Conservation (phyloP, 2,888 invertebrate species). For the Cryptocephalus moraei region DNA sequence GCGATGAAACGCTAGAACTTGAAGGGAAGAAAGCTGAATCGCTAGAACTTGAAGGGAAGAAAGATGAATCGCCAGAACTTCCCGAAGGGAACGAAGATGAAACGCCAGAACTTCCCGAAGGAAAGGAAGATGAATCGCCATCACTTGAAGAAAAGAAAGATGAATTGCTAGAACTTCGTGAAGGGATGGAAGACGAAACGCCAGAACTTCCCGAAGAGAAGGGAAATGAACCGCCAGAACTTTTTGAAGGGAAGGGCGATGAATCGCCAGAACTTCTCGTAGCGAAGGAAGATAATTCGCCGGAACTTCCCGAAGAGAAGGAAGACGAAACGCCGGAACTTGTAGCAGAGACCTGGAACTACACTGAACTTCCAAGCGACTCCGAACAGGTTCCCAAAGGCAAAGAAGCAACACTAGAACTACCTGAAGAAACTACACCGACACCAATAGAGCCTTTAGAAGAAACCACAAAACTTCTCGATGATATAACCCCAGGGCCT, state of each 20-base stretch:
- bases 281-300: not conserved
- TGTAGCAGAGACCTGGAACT: not conserved
- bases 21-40: slow-evolving; percentile 1
- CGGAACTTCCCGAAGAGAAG: not conserved
- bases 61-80: slow-evolving; percentile 4
- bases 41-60: slow-evolving; percentile 2
- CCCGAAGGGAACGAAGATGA: slow-evolving; percentile 5
- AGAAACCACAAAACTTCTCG: too few relatives aligned
- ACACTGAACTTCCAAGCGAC: too few relatives aligned
- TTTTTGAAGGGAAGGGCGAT: not conserved
- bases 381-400: too few relatives aligned
- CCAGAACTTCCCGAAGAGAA: not conserved
- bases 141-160: not conserved
- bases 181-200: slow-evolving; percentile 1
- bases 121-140: slow-evolving; percentile 3
- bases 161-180: not conserved
- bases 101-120: slow-evolving; percentile 6
- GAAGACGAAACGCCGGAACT: not conserved
- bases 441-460: too few relatives aligned
- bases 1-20: slow-evolving; percentile 2
- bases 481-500: too few relatives aligned
- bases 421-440: too few relatives aligned
- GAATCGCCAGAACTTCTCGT: not conserved
- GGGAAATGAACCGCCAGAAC: not conserved
- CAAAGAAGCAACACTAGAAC: too few relatives aligned